Base-by-base conservation (phyloP, 2,888 invertebrate genomes). In the Eristalis pertinax region DNA sequence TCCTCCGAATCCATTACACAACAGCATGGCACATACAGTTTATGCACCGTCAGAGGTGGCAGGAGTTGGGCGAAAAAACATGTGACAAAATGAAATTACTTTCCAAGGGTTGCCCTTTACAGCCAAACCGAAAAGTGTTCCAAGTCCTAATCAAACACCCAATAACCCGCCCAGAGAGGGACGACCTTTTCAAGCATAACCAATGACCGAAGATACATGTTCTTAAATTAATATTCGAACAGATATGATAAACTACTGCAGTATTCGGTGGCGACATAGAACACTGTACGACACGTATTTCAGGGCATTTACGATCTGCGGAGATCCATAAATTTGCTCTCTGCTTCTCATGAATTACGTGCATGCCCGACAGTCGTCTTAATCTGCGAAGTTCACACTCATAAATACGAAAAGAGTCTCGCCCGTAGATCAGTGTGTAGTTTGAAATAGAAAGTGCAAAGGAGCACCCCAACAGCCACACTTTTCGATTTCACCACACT, bases 231-330 rank as follows among this genome's bases (percentile, higher is more conserved):
- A 64, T 67, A 63, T 41, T 35, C 26, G 15, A 11, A 78, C n/a
- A 69, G 13, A 35, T 38, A 70, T 80, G 56, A 80, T 67, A 75
- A 84, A 80, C 68, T 63, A 67, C 72, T 67, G 62, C 67, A 43
- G 69, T 41, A 65, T 38, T 38, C 13, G 38, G 38, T 38, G 38
- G 50, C 50, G n/a, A n/a, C 43, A 43, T n/a, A n/a, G 5, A 43
- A 43, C 15, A 43, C 15, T n/a, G 43, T n/a, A n/a, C 72, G 19
- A 76, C 72, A 24, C 80, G 81, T 76, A 85, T 84, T 84, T 84
- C 32, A 62, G 80, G 64, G 26, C 75, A 41, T 58, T 81, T 76
- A 76, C 67, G 76, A 81, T 81, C 43, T 64, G 68, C 70, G 56
- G 63, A 81, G 67, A 69, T 50, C 35, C 67, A 80, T 84, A 58